Percentiles rank a stretch among this genome's conserved stretches.
Evolutionary conservation across 2,797 vertebrate species (phyloP).

Genomic region (Sebastolobus altivelis): DNA sequence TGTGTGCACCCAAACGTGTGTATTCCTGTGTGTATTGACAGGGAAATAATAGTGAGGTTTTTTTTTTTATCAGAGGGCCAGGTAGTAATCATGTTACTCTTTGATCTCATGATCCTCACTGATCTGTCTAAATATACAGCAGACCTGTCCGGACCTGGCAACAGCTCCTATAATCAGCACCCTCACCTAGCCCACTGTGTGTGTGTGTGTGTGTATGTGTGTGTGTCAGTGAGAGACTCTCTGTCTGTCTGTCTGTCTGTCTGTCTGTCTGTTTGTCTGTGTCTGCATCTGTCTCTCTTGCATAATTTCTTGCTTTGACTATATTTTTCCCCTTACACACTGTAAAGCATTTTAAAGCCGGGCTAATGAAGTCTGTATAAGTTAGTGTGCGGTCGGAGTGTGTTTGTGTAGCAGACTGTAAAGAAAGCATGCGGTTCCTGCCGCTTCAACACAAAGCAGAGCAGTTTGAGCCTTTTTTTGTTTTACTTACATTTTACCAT

Average conservation of each 20-base stretch:
- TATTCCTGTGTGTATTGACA: constrained; percentile 71
- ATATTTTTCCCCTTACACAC: constrained; percentile 4
- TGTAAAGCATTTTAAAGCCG: constrained; percentile 46
- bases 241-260: constrained; percentile 16
- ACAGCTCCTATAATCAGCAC: constrained; percentile 74
- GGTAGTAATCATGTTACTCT: constrained; percentile 85
- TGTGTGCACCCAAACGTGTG: constrained; percentile 38
- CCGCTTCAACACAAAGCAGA: constrained; percentile 56
- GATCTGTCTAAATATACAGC: constrained; percentile 83
- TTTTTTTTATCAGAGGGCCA: constrained; percentile 81
- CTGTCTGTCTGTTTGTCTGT: constrained; percentile 27
- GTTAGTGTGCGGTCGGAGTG: constrained; percentile 58
- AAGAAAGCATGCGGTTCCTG: constrained; percentile 64
- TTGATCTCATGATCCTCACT: constrained; percentile 85
- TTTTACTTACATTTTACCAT: constrained; percentile 52
- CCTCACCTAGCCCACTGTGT: constrained; percentile 51
- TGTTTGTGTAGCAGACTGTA: constrained; percentile 63
- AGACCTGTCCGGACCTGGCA: constrained; percentile 79
- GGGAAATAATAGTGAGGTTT: constrained; percentile 80
- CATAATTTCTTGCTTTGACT: constrained; percentile 43
- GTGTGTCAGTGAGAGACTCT: constrained; percentile 1
- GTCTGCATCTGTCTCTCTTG: constrained; percentile 6
- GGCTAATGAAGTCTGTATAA: constrained; percentile 62
- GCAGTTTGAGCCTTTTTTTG: constrained; percentile 47
- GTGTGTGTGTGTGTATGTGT: constrained; percentile 34